Evolutionary conservation across 2,113 vertebrate species (phyloP).

Genomic region (Pampusana beccarii): DNA sequence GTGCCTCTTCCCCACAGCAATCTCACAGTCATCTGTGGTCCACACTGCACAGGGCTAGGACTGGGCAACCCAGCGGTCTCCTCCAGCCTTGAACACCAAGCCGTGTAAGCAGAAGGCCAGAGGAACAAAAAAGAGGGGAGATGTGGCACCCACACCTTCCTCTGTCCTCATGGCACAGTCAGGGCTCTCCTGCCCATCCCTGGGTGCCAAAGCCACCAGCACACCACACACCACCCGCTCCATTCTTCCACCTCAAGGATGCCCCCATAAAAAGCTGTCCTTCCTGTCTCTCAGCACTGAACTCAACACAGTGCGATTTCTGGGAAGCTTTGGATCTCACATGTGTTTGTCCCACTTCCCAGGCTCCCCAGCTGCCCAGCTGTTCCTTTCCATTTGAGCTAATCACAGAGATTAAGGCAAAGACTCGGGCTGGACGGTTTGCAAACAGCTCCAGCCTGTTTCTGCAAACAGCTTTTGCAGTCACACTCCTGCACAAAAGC

Average conservation of each 20-base stretch:
- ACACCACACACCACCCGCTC: accelerated
- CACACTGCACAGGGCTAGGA: not conserved
- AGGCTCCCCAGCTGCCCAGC: slow-evolving; percentile 49
- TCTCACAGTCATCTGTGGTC: accelerated
- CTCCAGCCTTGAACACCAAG: not conserved
- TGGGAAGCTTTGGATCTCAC: slow-evolving; percentile 56
- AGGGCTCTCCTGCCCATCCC: not conserved
- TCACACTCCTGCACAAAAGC: not conserved
- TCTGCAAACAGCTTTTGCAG: slow-evolving; percentile 20
- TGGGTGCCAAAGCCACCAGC: not conserved
- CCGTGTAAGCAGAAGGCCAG: not conserved
- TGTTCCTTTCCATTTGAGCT: slow-evolving; percentile 56
- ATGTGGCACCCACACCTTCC: not conserved
- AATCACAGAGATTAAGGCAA: slow-evolving; percentile 61
- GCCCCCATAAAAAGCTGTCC: not conserved
- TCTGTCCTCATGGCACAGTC: not conserved
- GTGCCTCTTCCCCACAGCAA: not conserved
- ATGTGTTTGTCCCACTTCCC: slow-evolving; percentile 42
- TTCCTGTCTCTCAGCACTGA: not conserved
- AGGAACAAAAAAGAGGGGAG: not conserved
- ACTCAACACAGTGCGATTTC: not conserved
- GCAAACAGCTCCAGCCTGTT: slow-evolving; percentile 42
- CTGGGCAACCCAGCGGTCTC: not conserved
- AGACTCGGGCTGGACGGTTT: slow-evolving; percentile 51
- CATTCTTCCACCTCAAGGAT: not conserved